Evolutionary conservation across 1,140 invertebrate genomes (phyloP), one percentile per base, ranked within the genome.

Genomic region (Conus ventricosus): DNA sequence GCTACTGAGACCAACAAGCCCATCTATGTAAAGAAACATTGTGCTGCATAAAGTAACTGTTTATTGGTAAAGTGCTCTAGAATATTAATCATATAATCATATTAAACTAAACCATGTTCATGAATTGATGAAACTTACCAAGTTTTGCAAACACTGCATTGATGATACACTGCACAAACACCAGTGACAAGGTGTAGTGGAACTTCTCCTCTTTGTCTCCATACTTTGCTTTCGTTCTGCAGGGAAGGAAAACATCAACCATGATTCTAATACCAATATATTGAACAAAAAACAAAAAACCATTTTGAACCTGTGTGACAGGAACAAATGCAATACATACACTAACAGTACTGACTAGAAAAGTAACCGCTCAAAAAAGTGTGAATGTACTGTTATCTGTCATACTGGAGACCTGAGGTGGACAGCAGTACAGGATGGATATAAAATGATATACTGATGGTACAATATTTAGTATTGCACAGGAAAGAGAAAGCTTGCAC

Each of bases 111-210:
- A 71, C 23, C 13, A 71, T 20, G 67, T 20, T 23, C 23, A 13
- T 4, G 10, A 78, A 13, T 20, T 23, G 1, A 13, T 4, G 10
- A 78, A 13, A 94, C 95, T 97, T 95, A 95, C 97, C 96, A 90
- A 97, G 95, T 95, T 97, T 97, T 0, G 98, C 97, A 95, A 98
- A 98, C 2, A 97, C 84, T 91, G 97, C 97, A 96, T 99, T 99
- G n/a, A 98, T 96, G 63, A 98, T 92, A 95, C 98, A 99, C 95
- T 99, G 98, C 11, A 97, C 95, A 93, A 98, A 97, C 0, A 99
- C 98, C 51, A 99, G 95, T 0, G 97, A 96, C 82, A 99, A 95
- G 6, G 97, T 97, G 92, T 96, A 99, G 0, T 97, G 98, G 92
- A 98, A 99, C 90, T 97, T 97, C 91, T 99, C 98, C 53, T 96